Evolutionary conservation across 2,797 vertebrate genomes (phyloP).

Genomic region (Cynopterus sphinx): DNA sequence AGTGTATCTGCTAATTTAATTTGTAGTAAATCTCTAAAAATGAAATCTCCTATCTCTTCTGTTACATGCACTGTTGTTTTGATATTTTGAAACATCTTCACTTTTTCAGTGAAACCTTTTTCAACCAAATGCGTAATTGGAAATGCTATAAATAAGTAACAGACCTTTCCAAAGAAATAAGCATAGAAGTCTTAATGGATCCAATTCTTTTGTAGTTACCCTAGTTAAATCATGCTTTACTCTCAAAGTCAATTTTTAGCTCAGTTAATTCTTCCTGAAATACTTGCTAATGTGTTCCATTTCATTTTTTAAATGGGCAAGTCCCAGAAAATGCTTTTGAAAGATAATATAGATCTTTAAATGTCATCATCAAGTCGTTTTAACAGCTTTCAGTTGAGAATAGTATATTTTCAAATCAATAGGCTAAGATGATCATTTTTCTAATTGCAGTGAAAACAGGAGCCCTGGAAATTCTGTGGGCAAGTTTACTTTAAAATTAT

Average conservation of each 20-base stretch:
- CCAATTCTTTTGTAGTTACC: neutral
- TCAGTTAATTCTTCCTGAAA: conserved; percentile 23
- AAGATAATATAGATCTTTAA: neutral
- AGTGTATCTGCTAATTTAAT: neutral
- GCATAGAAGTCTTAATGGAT: neutral
- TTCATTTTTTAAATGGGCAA: neutral
- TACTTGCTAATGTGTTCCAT: neutral
- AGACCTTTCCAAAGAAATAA: neutral
- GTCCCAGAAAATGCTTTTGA: neutral
- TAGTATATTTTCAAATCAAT: neutral
- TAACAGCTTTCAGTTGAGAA: neutral
- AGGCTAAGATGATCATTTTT: neutral
- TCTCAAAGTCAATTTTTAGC: conserved; percentile 11
- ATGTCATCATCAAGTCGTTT: neutral
- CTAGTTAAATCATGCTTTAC: conserved; percentile 1
- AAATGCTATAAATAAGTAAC: conserved; percentile 12
- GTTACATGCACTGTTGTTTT: neutral
- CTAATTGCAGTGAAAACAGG: neutral
- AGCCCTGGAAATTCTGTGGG: conserved; percentile 14
- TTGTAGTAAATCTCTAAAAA: neutral
- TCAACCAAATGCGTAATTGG: neutral
- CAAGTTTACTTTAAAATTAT: conserved; percentile 20
- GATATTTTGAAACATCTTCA: neutral
- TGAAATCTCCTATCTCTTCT: neutral
- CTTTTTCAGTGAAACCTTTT: neutral